A percentile compares a stretch with the other conserved stretches of the same genome.
Conservation (phyloP, 2,797 vertebrate genomes). For the Brachyrhaphis roseni region DNA sequence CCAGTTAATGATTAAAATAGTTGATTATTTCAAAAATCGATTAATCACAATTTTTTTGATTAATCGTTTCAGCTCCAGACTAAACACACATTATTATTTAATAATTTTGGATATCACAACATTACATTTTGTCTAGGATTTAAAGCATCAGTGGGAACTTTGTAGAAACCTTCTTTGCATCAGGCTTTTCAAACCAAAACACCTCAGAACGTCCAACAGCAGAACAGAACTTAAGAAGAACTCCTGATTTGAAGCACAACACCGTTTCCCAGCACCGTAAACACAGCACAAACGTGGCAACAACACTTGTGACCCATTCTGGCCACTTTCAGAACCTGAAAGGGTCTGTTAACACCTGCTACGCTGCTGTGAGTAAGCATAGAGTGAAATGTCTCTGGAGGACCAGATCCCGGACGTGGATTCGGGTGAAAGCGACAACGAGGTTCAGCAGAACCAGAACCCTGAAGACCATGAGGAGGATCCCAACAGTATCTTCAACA, state of each 20-base stretch:
- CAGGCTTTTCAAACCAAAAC: neutral
- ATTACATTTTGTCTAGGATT: neutral
- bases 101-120: neutral
- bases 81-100: too few relatives aligned
- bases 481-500: neutral
- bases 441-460: neutral
- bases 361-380: too few relatives aligned
- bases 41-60: too few relatives aligned
- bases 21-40: too few relatives aligned
- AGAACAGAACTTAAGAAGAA: slow-evolving; percentile 16
- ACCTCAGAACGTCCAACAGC: neutral
- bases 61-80: too few relatives aligned
- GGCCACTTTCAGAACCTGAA: neutral
- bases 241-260: slow-evolving; percentile 9
- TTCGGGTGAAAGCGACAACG: slow-evolving; percentile 15
- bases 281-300: neutral
- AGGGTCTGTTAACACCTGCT: neutral
- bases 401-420: neutral
- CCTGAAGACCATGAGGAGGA: fast-evolving
- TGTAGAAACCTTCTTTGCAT: neutral
- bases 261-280: neutral
- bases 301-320: neutral
- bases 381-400: slow-evolving; percentile 34
- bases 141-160: neutral
- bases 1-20: too few relatives aligned